A percentile compares a stretch with the other conserved stretches of the same genome.
These are phyloP conservation scores for Tetragonisca angustula DNA, from an alignment of 2,888 invertebrate genomes.

Conservation along the genomic window DNA sequence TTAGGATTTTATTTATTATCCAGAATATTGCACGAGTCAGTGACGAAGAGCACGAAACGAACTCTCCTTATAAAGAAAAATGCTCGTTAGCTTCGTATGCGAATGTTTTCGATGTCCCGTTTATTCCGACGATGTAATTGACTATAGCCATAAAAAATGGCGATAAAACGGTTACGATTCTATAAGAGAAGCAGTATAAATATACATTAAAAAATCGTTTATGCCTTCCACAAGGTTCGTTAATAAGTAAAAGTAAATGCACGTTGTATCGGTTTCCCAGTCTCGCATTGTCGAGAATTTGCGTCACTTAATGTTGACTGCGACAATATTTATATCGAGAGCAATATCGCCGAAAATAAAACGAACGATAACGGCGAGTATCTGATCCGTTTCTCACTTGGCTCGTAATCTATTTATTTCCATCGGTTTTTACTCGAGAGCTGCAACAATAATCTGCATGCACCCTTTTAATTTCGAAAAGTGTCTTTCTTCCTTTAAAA, in stretches of 20 bases:
- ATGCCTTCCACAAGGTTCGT: background rate
- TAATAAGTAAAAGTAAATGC: background rate
- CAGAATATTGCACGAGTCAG: background rate
- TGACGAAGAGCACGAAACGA: background rate
- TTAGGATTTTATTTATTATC: background rate
- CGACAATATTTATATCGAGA: background rate
- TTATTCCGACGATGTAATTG: no score
- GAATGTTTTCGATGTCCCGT: background rate
- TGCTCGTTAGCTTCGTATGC: background rate
- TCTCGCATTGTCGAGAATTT: background rate
- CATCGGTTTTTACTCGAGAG: background rate
- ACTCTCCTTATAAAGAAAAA: no score
- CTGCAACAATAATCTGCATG: conserved; percentile 9
- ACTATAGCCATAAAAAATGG: background rate
- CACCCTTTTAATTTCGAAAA: background rate
- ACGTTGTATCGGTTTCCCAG: background rate
- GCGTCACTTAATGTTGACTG: background rate
- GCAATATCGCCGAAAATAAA: background rate
- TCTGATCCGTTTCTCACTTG: conserved; percentile 2
- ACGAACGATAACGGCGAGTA: conserved; percentile 1
- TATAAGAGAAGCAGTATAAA: background rate
- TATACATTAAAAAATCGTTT: background rate
- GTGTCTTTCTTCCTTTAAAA: background rate
- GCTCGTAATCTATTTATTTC: conserved; percentile 9
- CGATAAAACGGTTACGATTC: background rate